Evolutionary conservation across 2,113 vertebrate genomes (phyloP), one percentile per base, ranked within the genome.

Genomic region (Cyanistes caeruleus): DNA sequence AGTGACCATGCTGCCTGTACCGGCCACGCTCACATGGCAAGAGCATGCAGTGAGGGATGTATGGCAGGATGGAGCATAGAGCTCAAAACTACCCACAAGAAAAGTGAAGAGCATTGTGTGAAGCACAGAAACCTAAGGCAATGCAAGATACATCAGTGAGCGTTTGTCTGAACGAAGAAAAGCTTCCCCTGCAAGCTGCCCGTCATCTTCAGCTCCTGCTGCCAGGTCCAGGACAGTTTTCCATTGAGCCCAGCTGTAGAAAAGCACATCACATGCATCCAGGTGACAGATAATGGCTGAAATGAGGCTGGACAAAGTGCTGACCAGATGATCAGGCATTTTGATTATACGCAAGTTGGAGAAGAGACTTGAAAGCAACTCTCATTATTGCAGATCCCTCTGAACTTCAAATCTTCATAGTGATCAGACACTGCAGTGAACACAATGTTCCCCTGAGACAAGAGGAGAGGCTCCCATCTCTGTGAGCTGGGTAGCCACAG

Each of bases 21-120:
- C 13, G 5, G 49, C 69, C 22, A 2, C 3, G 27, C 33, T 33
- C 17, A 70, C 1, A 1, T 0, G 7, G 52, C 3, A 3, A 24
- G 43, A 81, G 27, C 3, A 5, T 2, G 0, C 51, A 58, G 31
- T 8, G 33, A 75, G 67, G 58, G 49, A 39, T 62, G 31, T 41
- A 28, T 15, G 41, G 41, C 35, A 76, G 49, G 6, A 31, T 24
- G 70, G 43, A 80, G 53, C 21, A 24, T 1, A 10, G 20, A 60
- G 51, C 27, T 68, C 25, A 92, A 48, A 84, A 31, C 33, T 39
- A 27, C 20, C 35, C 25, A 19, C 31, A 15, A 39, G n/a, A 55
- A 91, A 91, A 83, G 78, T 1, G 5, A 75, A 46, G 46, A 88
- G 46, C 33, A 11, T 23, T 13, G 5, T 7, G 15, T 39, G 58